A percentile compares a stretch with the other conserved stretches of the same genome.
Evolutionary conservation across 2,797 vertebrate species (phyloP).

Genomic region (Luscinia megarhynchos): DNA sequence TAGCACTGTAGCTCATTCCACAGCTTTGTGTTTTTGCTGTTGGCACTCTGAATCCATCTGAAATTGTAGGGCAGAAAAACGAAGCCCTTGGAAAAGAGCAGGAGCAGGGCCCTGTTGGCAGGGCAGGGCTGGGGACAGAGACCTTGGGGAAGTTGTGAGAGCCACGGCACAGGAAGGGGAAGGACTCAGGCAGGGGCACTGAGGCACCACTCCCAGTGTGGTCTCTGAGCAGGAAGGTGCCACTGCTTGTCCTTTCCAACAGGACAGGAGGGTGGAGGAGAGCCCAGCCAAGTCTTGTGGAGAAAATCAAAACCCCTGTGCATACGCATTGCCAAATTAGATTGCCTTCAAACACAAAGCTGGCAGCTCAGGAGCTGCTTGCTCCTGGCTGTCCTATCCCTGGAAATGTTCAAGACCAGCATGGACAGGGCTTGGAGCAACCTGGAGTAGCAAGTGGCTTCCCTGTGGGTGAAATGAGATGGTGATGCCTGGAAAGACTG

Average conservation of each 20-base stretch:
- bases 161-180: neutral
- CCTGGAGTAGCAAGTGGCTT: neutral
- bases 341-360: neutral
- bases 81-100: neutral
- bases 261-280: neutral
- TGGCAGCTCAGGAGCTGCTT: neutral
- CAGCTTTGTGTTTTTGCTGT: fast-evolving
- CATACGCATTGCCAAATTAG: neutral
- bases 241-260: neutral
- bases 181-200: neutral
- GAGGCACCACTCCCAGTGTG: fast-evolving
- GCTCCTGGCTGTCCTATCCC: neutral
- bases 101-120: fast-evolving
- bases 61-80: neutral
- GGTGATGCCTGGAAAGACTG: too few species aligned
- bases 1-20: neutral
- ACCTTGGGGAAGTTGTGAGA: neutral
- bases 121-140: neutral
- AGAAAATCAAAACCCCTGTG: neutral
- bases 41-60: fast-evolving
- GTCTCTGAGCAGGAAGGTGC: neutral
- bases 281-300: neutral
- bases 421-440: fast-evolving
- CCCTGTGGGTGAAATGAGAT: neutral
- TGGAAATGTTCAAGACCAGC: neutral